Percentiles rank a stretch among this genome's conserved stretches.
Conservation (phyloP, 2,888 invertebrate species). For the Margaritifera margaritifera region DNA sequence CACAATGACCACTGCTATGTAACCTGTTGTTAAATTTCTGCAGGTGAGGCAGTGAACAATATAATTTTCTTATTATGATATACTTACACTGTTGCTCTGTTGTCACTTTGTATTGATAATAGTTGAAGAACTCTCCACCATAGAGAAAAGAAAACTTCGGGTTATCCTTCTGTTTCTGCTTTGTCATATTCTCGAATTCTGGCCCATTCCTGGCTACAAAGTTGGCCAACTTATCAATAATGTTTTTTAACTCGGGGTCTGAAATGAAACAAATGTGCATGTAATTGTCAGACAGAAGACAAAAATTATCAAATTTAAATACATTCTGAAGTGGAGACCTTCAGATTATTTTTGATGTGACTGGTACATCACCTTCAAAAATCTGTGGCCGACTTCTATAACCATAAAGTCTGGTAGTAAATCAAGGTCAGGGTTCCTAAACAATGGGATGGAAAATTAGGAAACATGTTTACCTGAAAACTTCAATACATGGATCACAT, state of each 20-base stretch:
- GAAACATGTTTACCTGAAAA: too few relatives aligned
- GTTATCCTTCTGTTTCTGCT: conserved; percentile 97
- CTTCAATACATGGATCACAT: too few relatives aligned
- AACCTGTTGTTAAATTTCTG: too few relatives aligned
- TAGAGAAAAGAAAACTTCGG: conserved; percentile 97
- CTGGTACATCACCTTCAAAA: not conserved
- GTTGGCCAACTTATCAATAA: conserved; percentile 98
- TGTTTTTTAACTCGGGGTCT: conserved; percentile 95
- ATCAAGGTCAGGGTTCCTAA: too few relatives aligned
- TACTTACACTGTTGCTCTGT: conserved; percentile 83
- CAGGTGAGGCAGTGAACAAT: too few relatives aligned
- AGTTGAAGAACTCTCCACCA: conserved; percentile 95
- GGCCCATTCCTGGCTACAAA: conserved; percentile 99
- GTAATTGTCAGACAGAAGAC: not conserved
- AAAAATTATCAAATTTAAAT: not conserved
- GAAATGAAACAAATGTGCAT: conserved; percentile 30
- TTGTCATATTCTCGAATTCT: conserved; percentile 99
- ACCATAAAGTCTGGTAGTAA: not conserved
- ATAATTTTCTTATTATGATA: conserved; percentile 15
- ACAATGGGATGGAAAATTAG: too few relatives aligned
- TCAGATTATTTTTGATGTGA: not conserved
- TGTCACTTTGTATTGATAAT: conserved; percentile 94
- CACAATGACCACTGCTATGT: too few relatives aligned
- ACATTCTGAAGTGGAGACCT: not conserved
- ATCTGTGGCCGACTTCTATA: not conserved